Conservation (phyloP, 2,888 invertebrate genomes). For the Cephus nigrinus region DNA sequence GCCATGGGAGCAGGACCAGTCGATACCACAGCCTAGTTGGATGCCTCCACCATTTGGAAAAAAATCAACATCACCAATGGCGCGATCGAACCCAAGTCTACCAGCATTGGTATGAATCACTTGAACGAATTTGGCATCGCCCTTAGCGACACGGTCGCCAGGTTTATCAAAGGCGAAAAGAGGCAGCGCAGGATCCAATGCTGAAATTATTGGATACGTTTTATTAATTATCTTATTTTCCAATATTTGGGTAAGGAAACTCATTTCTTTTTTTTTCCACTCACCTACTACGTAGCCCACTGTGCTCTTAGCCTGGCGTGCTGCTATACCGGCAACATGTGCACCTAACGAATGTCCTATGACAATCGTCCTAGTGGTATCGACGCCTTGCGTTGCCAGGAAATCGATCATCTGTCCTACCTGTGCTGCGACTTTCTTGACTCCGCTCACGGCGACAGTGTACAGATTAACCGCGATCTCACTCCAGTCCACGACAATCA, state of each 20-base stretch:
- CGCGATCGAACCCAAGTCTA: conserved; percentile 20
- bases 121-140: conserved; percentile 33
- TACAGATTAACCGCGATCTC: conserved; percentile 38
- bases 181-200: conserved; percentile 42
- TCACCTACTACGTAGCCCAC: conserved; percentile 47
- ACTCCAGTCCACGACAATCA: conserved; percentile 55
- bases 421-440: conserved; percentile 36
- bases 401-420: conserved; percentile 50
- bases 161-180: conserved; percentile 24
- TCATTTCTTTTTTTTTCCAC: not conserved
- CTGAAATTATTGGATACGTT: conserved; percentile 18
- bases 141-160: conserved; percentile 22
- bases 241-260: not conserved
- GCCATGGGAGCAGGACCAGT: conserved; percentile 31
- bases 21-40: conserved; percentile 32
- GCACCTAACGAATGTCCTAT: conserved; percentile 59
- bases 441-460: conserved; percentile 33
- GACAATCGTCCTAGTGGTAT: conserved; percentile 35
- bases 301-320: conserved; percentile 31
- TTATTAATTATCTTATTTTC: not conserved
- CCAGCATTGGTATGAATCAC: conserved; percentile 39
- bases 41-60: conserved; percentile 36
- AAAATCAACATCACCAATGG: conserved; percentile 36
- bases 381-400: conserved; percentile 38
- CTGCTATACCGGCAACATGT: conserved; percentile 52